Evolutionary conservation across 2,888 invertebrate species (phyloP), one percentile per base, ranked within the genome.

Genomic region (Hirtodrosophila cameraria): DNA sequence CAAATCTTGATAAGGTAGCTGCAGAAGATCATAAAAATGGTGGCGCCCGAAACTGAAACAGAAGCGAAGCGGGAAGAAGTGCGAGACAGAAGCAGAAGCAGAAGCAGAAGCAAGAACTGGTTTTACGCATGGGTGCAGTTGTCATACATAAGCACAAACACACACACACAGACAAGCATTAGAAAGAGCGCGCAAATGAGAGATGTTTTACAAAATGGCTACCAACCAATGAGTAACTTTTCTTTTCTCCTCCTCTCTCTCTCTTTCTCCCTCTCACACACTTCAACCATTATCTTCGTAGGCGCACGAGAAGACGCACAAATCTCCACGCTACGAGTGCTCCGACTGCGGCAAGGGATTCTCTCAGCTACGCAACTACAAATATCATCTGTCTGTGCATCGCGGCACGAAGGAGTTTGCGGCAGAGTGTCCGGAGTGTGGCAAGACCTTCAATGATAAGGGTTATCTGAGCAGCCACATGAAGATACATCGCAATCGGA

Each of bases 381-480:
- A 96, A 90, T 96, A 96, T 88, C 96, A 96, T 89, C 91, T 93
- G 89, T 96, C 96, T 0, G 94, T 96, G 15, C 96, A 96, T 89
- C 94, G 95, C 45, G 96, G 96, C 1, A 96, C 96, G 16, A 93
- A 94, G 75, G 96, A 96, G 91, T 96, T 96, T 79, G 95, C 96
- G 0, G 91, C 91, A 1, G 91, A 92, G 66, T 94, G 94, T 80
- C 93, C 94, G 4, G 94, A 94, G 88, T 96, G 96, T 87, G 96
- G 96, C 18, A 96, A 96, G 90, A 94, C 94, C 75, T 96, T 96
- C 90, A 96, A 96, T 89, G 96, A 96, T 85, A 93, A 94, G 75
- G 96, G 96, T 27, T 96, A 96, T 88, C 92, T 96, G 7, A 96
- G 96, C 90, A 96, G 95, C 71, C 96, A 96, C 88, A 94, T 96